Conservation (phyloP, 2,888 invertebrate genomes). For the Zeuzera pyrina region DNA sequence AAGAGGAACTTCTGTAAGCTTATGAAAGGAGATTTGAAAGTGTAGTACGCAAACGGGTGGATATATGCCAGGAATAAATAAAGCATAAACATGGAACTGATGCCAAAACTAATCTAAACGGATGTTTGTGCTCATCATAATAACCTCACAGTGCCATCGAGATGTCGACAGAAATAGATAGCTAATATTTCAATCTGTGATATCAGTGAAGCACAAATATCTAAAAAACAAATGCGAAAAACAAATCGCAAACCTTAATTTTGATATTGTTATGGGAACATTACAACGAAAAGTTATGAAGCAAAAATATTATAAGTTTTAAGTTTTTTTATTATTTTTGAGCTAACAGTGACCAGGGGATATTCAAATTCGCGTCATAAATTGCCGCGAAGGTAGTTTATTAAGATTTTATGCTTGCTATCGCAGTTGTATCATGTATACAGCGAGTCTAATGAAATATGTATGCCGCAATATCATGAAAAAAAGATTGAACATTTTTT, state of each 20-base stretch:
- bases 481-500: constrained; percentile 16
- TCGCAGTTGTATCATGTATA: constrained; percentile 23
- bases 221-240: too few relatives aligned
- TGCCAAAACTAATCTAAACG: constrained; percentile 31
- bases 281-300: too few relatives aligned
- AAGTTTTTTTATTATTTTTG: too few relatives aligned
- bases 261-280: too few relatives aligned
- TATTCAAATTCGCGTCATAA: constrained; percentile 26
- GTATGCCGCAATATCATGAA: constrained; percentile 27
- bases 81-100: constrained; percentile 27
- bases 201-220: too few relatives aligned
- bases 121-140: constrained; percentile 15
- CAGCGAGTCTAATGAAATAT: constrained; percentile 32
- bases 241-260: too few relatives aligned
- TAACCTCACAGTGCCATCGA: constrained; percentile 19
- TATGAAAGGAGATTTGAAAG: constrained; percentile 6
- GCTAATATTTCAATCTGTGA: too few relatives aligned
- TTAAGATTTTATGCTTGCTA: constrained; percentile 29
- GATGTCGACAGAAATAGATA: constrained; percentile 23
- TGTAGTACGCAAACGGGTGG: constrained; percentile 30
- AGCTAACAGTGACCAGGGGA: constrained; percentile 15
- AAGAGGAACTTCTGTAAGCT: neutral
- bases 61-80: constrained; percentile 32
- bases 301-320: too few relatives aligned
- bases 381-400: constrained; percentile 25